Base-by-base conservation (phyloP, 2,888 invertebrate genomes). In the Eupithecia subfuscata region DNA sequence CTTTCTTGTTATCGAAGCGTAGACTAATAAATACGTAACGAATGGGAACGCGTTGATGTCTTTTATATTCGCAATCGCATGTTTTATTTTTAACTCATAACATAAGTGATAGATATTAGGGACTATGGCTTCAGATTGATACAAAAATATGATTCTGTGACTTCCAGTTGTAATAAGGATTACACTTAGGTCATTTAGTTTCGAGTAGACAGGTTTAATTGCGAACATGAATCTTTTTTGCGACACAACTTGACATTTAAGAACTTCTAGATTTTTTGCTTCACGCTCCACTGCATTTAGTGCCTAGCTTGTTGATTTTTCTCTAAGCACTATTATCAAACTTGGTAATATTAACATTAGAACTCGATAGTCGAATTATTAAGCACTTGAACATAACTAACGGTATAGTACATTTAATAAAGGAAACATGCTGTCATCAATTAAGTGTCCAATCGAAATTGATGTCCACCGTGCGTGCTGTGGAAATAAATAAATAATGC, bases 401-500 rank as follows among this genome's bases (percentile, higher is more conserved):
- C 65, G 65, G 65, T 67, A 22, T 18, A 12, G 22, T 40, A 40
- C 40, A 68, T 67, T 40, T 18, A 40, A 68, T 67, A 37, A 40
- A n/a, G n/a, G 37, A 67, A 67, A 34, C 34, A 68, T 22, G 68
- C 25, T 68, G 68, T 45, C 68, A 68, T 68, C 43, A 45, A 40
- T 40, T 43, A 22, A 60, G 25, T 60, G 25, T 60, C 60, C 22
- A 5, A 14, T 60, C 60, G 60, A 56, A 56, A 56, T 25, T 56
- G 12, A 25, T 25, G 25, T 60, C 60, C 14, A 25, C 25, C 25
- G 12, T 25, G 5, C 22, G 22, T 11, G 52, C 11, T n/a, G 11
- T 4, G 11, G 11, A 56, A 56, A 56, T n/a, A n/a, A n/a, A n/a
- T n/a, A n/a, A n/a, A n/a, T n/a, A n/a, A n/a, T n/a, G n/a, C n/a